Percentiles rank a stretch among this genome's conserved stretches.
Evolutionary conservation across 1,140 invertebrate species (phyloP).

Genomic region (Drosophila truncata): DNA sequence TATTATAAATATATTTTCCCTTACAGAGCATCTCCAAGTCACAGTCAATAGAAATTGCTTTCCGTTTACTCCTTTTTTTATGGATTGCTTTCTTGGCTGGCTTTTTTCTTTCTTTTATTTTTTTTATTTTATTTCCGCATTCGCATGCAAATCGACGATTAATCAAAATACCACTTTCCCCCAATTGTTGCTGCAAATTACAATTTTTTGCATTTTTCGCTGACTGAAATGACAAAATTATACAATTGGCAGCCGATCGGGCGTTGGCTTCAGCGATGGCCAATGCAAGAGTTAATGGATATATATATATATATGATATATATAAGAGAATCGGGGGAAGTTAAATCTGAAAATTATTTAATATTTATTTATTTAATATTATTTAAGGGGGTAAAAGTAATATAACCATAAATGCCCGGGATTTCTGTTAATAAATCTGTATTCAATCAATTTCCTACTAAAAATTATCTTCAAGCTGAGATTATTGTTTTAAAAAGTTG

Average conservation of each 20-base stretch:
- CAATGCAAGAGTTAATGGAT: slow-evolving; percentile 48
- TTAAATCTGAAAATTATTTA: no score
- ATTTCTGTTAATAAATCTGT: no score
- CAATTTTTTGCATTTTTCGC: slow-evolving; percentile 53
- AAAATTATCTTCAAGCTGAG: no score
- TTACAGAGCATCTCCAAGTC: background rate
- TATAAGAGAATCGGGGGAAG: slow-evolving; percentile 11
- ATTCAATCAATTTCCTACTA: no score
- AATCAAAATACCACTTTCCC: slow-evolving; percentile 68
- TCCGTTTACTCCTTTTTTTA: slow-evolving; percentile 24
- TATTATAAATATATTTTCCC: no score
- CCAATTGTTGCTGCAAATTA: slow-evolving; percentile 69
- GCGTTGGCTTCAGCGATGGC: slow-evolving; percentile 11
- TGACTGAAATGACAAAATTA: slow-evolving; percentile 55
- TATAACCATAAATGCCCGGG: no score
- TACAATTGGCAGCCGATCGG: slow-evolving; percentile 45
- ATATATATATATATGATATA: slow-evolving; percentile 32
- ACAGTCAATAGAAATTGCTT: background rate
- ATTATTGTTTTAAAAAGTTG: no score
- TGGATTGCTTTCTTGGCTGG: slow-evolving; percentile 9
- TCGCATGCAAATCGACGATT: slow-evolving; percentile 70
- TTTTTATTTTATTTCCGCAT: slow-evolving; percentile 36
- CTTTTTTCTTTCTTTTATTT: slow-evolving; percentile 3
- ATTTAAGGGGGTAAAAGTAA: no score
- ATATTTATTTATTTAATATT: no score